Conservation (phyloP, 2,888 invertebrate species). For the Scaptodrosophila latifasciaeformis region DNA sequence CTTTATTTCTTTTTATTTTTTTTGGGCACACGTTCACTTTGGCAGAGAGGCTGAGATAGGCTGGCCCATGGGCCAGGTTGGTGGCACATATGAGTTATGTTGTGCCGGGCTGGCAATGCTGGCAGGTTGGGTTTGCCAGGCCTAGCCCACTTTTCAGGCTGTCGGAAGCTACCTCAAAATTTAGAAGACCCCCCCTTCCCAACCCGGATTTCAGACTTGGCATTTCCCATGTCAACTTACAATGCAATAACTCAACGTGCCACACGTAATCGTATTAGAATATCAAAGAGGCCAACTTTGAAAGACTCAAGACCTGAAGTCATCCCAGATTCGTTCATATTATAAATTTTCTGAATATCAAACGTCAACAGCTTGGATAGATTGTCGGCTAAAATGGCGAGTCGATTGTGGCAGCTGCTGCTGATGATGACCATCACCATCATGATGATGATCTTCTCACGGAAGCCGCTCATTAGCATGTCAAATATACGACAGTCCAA, state of each 20-base stretch:
- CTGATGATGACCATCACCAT: background rate
- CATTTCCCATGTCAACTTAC: slow-evolving; percentile 49
- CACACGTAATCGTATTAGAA: slow-evolving; percentile 53
- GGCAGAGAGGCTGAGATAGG: background rate
- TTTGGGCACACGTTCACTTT: slow-evolving; percentile 4
- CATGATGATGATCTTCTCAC: slow-evolving; percentile 45
- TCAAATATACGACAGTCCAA: slow-evolving; percentile 35
- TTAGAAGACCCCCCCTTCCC: background rate
- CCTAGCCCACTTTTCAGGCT: background rate
- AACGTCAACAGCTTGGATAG: slow-evolving; percentile 37
- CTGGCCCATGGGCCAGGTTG: slow-evolving; percentile 42
- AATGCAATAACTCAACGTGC: slow-evolving; percentile 30
- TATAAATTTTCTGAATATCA: slow-evolving; percentile 39
- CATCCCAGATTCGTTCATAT: slow-evolving; percentile 6
- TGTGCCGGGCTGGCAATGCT: background rate
- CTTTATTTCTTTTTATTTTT: too few relatives aligned
- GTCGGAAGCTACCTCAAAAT: background rate
- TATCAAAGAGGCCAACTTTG: background rate
- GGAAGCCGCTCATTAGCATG: slow-evolving; percentile 66
- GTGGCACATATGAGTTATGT: slow-evolving; percentile 62
- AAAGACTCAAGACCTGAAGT: too few relatives aligned
- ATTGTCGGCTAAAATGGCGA: too few relatives aligned
- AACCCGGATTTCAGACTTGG: background rate
- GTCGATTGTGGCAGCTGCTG: too few relatives aligned
- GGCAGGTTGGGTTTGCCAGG: background rate